Conservation (phyloP, 2,888 invertebrate genomes). For the Drosophila diplacantha region DNA sequence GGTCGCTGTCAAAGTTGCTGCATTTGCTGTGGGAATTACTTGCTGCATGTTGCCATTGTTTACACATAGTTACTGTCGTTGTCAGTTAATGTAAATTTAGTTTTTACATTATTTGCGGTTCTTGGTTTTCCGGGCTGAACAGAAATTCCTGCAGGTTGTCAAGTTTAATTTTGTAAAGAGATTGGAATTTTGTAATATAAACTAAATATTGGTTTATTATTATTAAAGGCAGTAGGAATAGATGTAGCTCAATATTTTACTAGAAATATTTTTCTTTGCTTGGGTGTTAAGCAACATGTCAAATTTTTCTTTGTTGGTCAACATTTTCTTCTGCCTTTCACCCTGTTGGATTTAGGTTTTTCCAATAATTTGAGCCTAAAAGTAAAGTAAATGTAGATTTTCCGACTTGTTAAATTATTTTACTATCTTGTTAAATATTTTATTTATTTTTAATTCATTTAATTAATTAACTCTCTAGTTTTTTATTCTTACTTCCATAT, state of each 20-base stretch:
- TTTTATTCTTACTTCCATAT: too few relatives aligned
- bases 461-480: too few relatives aligned
- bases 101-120: constrained; percentile 26
- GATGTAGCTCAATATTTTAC: not conserved
- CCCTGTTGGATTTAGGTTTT: not conserved
- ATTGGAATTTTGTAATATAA: constrained; percentile 1
- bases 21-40: constrained; percentile 27
- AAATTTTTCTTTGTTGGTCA: not conserved
- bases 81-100: constrained; percentile 41
- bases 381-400: too few relatives aligned
- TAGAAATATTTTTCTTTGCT: not conserved
- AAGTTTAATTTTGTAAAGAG: not conserved
- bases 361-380: not conserved
- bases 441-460: too few relatives aligned
- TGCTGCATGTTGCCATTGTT: constrained; percentile 30
- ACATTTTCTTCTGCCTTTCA: not conserved
- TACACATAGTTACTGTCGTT: constrained; percentile 37
- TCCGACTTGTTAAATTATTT: too few relatives aligned
- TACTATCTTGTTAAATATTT: too few relatives aligned
- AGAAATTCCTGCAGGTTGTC: not conserved
- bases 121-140: constrained; percentile 7
- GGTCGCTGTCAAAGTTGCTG: constrained; percentile 31
- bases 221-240: not conserved
- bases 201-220: not conserved
- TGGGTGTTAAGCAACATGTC: not conserved